Base-by-base conservation (phyloP, 2,888 invertebrate species). In the Hipparchia sbordonii region DNA sequence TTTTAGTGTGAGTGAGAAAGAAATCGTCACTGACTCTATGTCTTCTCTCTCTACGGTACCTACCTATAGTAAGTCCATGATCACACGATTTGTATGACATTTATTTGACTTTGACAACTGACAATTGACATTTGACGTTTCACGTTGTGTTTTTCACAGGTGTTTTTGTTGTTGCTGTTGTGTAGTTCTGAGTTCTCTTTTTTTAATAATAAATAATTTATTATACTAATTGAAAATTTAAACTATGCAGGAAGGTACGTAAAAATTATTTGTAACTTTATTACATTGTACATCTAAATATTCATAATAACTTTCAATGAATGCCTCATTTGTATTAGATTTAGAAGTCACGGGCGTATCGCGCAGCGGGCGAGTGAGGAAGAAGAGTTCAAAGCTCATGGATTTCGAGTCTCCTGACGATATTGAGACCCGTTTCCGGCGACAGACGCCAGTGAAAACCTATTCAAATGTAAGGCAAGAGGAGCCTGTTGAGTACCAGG, bases 401-500 rank as follows among this genome's bases (percentile, higher is more conserved):
- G 99, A 98, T 88, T 99, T 98, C 91, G 97, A 98, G 86, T 97
- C 97, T 0, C 97, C 97, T 0, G 98, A 98, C 85, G 98, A 98
- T 83, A 95, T 97, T 68, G 97, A 97, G 77, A 94, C 95, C 45
- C 94, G 94, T 72, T 95, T 93, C 79, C 82, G 89, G 0, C 85
- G 90, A 80, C 88, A 93, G 74, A 89, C 90, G 0, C 89, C 90
- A 0, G 82, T 87, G 5, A 93, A 92, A 76, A 78, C 88, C 0
- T 90, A 84, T 39, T 78, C 83, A 0, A 84, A 82, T 0, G 83
- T 85, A 46, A 80, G 85, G 0, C 85, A 82, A 8, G 91, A 91
- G 9, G 91, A 90, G 39, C 73, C 80, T 0, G 84, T 78, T 2
- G 89, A 90, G 2, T 88, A 82, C 62, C 82, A 84, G 2, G 81